Percentiles rank a stretch among this genome's conserved stretches.
Evolutionary conservation across 2,888 invertebrate species (phyloP).

Genomic region (Lathronympha strigana): DNA sequence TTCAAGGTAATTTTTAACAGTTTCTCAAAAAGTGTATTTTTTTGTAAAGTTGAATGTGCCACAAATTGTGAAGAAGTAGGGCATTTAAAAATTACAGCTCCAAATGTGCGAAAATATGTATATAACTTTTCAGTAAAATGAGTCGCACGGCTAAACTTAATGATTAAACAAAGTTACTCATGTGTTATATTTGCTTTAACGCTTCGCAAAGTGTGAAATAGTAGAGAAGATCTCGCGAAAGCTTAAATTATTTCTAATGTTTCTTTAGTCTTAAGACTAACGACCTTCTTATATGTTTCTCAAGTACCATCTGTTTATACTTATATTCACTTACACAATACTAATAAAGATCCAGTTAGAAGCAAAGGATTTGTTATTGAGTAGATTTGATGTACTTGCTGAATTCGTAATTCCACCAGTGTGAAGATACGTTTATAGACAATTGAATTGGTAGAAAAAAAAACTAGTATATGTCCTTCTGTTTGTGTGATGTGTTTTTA

Average conservation of each 20-base stretch:
- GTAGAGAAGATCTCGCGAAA: not conserved
- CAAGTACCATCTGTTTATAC: not conserved
- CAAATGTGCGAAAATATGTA: not conserved
- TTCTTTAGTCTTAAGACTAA: slow-evolving; percentile 9
- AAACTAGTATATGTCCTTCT: not conserved
- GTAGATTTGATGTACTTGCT: not conserved
- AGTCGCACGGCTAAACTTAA: not conserved
- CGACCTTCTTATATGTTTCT: slow-evolving; percentile 11
- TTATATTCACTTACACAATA: not conserved
- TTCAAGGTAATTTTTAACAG: too few relatives aligned
- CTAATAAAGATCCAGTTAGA: not conserved
- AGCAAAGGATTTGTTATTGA: not conserved
- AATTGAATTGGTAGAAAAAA: too few relatives aligned
- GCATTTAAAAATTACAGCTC: too few relatives aligned
- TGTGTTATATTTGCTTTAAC: slow-evolving; percentile 13
- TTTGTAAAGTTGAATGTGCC: too few relatives aligned
- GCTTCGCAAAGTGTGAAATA: slow-evolving; percentile 14
- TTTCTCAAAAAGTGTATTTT: too few relatives aligned
- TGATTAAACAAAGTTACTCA: slow-evolving; percentile 1
- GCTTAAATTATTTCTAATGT: slow-evolving; percentile 10
- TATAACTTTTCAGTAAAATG: not conserved
- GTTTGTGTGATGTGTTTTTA: too few relatives aligned
- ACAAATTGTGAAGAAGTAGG: too few relatives aligned
- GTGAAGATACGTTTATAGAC: too few relatives aligned
- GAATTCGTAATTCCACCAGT: not conserved